Conservation (phyloP, 1,140 invertebrate species). For the Drosophila asahinai region DNA sequence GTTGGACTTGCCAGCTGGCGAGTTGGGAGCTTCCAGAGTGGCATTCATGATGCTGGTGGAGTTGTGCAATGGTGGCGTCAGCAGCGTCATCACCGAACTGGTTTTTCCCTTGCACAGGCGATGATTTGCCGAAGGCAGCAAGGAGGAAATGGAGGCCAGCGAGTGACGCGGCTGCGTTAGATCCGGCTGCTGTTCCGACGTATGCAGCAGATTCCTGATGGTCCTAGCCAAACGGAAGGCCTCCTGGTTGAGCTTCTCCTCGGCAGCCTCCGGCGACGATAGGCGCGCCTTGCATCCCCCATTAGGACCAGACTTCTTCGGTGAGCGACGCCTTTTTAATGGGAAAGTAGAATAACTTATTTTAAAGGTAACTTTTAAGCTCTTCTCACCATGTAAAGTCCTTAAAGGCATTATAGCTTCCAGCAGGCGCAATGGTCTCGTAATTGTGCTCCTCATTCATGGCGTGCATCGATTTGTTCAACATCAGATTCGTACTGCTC, state of each 20-base stretch:
- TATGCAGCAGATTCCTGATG: constrained; percentile 88
- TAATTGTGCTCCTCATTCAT: constrained; percentile 76
- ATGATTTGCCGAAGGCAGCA: constrained; percentile 37
- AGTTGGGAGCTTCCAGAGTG: constrained; percentile 25
- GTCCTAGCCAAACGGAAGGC: constrained; percentile 89
- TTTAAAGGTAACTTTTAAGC: not conserved
- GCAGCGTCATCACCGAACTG: constrained; percentile 54
- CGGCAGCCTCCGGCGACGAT: constrained; percentile 84
- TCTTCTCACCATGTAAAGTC: constrained; percentile 86
- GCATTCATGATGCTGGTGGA: constrained; percentile 59
- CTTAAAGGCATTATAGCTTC: constrained; percentile 85
- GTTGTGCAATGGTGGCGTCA: constrained; percentile 57
- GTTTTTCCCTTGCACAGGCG: constrained; percentile 60
- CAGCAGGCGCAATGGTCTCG: constrained; percentile 71
- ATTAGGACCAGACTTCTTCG: constrained; percentile 61
- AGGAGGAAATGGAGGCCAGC: constrained; percentile 23
- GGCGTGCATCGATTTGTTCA: constrained; percentile 70
- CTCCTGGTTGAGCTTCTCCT: constrained; percentile 89
- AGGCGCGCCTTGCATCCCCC: constrained; percentile 51
- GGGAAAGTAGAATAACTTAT: not conserved
- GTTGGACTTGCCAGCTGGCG: constrained; percentile 33
- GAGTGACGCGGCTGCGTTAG: constrained; percentile 85
- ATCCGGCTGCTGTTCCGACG: constrained; percentile 87
- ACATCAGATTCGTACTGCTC: constrained; percentile 81
- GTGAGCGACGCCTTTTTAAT: constrained; percentile 71